phyloP scores from a whole-genome alignment of 1,140 invertebrate genomes.

The Drosophila leontia region DNA sequence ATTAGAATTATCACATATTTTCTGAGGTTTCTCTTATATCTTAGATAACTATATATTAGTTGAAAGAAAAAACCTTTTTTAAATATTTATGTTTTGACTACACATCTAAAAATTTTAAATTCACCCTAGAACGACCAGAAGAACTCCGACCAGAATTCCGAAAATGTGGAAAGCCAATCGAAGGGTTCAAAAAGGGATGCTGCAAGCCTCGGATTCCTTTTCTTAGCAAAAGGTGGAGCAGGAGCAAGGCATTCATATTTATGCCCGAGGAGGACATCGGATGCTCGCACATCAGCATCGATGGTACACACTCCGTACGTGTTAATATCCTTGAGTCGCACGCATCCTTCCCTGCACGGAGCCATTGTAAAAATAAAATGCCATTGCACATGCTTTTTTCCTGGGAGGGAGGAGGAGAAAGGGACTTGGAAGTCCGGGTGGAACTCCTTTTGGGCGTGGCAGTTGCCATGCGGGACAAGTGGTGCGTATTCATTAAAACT shows the following conservation, averaged over 20 bases:
- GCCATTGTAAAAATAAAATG: constrained; percentile 75
- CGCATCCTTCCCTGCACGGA: constrained; percentile 38
- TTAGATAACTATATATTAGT: no score
- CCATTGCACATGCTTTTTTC: constrained; percentile 56
- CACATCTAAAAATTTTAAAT: no score
- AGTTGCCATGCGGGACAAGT: constrained; percentile 45
- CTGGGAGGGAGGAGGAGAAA: neutral
- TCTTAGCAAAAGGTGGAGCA: constrained; percentile 18
- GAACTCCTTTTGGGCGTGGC: constrained; percentile 48
- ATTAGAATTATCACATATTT: no score
- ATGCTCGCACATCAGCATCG: constrained; percentile 63
- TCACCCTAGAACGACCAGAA: constrained; percentile 22
- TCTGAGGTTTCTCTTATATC: no score
- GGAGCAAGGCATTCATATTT: constrained; percentile 66
- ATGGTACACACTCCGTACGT: constrained; percentile 63
- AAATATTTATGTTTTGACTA: no score
- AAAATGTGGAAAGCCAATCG: constrained; percentile 48
- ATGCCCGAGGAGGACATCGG: constrained; percentile 54
- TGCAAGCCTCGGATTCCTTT: constrained; percentile 18
- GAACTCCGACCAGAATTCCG: constrained; percentile 29
- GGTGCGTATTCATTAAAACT: constrained; percentile 82
- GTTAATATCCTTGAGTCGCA: constrained; percentile 69
- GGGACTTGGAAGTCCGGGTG: constrained; percentile 9
- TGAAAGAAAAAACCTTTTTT: no score
- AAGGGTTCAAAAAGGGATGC: constrained; percentile 10